These are phyloP conservation scores for Raja brachyura DNA, from an alignment of 2,113 vertebrate genomes.

Conservation along the genomic window DNA sequence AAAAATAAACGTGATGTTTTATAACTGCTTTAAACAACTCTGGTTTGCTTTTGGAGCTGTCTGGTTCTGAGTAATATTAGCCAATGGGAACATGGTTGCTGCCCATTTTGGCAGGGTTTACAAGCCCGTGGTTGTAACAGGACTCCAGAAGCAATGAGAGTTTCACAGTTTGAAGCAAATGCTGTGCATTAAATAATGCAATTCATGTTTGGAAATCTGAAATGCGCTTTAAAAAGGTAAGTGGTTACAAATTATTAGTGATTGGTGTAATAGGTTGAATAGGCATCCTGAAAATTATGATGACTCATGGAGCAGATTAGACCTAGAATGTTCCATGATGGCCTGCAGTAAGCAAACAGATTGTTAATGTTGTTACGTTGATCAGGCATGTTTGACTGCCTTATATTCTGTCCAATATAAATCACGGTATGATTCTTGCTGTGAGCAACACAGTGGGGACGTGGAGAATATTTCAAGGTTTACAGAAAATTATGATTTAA, in stretches of 20 bases:
- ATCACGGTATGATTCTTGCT: background rate
- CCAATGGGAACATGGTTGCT: background rate
- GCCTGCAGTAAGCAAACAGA: constrained; percentile 14
- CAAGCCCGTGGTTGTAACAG: background rate
- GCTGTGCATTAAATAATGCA: background rate
- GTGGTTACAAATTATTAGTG: background rate
- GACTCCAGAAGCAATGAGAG: background rate
- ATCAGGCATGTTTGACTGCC: background rate
- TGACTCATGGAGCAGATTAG: background rate
- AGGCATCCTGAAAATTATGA: background rate
- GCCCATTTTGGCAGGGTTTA: background rate
- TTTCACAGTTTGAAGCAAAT: background rate
- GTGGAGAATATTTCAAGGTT: background rate
- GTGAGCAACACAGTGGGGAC: background rate
- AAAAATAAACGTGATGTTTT: background rate
- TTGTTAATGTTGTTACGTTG: constrained; percentile 12
- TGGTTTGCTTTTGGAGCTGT: background rate
- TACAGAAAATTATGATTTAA: background rate
- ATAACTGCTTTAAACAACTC: background rate
- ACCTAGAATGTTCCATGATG: background rate
- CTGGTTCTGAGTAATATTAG: background rate
- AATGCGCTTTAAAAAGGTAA: background rate
- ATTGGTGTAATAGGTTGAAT: background rate
- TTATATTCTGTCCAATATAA: background rate
- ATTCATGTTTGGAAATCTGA: background rate